Conservation (phyloP, 2,797 vertebrate genomes). For the Cichlasoma orientale region DNA sequence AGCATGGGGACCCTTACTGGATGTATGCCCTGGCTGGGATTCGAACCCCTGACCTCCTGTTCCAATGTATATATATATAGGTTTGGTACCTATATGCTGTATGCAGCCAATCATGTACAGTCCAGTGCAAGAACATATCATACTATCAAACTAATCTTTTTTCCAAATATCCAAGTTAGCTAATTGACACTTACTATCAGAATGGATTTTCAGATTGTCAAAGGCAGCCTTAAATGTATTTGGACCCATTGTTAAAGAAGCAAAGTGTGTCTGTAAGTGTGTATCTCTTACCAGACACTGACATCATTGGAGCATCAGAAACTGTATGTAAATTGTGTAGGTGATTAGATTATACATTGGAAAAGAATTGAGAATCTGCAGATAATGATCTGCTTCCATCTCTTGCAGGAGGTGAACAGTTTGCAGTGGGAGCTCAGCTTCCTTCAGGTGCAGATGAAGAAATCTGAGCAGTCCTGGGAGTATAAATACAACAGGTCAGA, state of each 20-base stretch:
- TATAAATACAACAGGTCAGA: constrained; percentile 87
- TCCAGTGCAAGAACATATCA: too few relatives aligned
- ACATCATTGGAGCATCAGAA: not conserved
- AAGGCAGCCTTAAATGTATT: not conserved
- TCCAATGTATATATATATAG: too few relatives aligned
- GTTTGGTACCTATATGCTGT: too few relatives aligned
- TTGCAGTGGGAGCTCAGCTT: constrained; percentile 93
- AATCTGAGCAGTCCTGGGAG: constrained; percentile 85
- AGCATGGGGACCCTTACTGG: too few relatives aligned
- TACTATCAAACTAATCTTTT: not conserved
- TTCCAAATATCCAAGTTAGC: not conserved
- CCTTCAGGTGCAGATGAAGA: constrained; percentile 89
- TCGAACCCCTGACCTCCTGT: too few relatives aligned
- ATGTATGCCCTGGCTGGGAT: too few relatives aligned
- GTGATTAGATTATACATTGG: not conserved
- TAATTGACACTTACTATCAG: not conserved
- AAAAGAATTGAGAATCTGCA: not conserved
- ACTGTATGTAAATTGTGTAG: not conserved
- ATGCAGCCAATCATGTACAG: too few relatives aligned
- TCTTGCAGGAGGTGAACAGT: constrained; percentile 87
- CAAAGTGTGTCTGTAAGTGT: not conserved
- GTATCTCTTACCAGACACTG: not conserved
- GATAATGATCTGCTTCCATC: not conserved
- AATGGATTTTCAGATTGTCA: not conserved
- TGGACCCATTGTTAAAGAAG: not conserved